These are phyloP conservation scores for Pterobdella sp. DNA, from an alignment of 2,888 invertebrate species.

Conservation along the genomic window DNA sequence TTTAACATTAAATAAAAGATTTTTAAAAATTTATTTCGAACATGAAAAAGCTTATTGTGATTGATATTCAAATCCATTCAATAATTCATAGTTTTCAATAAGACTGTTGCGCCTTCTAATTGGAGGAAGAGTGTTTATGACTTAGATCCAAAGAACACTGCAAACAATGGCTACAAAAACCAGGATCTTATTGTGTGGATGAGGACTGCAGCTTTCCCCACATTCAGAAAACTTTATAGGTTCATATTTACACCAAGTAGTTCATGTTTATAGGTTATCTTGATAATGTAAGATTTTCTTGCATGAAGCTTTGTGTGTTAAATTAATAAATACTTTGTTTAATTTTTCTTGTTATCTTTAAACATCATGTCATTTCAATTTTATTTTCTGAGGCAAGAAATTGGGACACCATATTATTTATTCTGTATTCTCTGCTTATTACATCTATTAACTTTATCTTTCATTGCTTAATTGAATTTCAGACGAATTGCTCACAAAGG, in stretches of 20 bases:
- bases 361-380: too few species aligned
- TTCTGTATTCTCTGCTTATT: too few species aligned
- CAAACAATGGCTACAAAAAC: conserved; percentile 90
- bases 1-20: neutral
- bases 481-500: conserved; percentile 57
- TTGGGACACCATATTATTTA: too few species aligned
- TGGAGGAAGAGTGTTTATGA: conserved; percentile 74
- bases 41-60: neutral
- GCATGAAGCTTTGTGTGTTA: too few species aligned
- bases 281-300: too few species aligned
- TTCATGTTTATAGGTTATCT: too few species aligned
- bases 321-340: too few species aligned
- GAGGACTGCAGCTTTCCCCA: conserved; percentile 93
- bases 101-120: conserved; percentile 65
- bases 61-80: neutral
- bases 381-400: too few species aligned
- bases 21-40: neutral
- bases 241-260: too few species aligned
- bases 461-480: too few species aligned
- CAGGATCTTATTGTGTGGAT: conserved; percentile 99
- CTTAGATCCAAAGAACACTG: conserved; percentile 59
- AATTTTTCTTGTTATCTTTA: too few species aligned
- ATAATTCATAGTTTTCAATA: conserved; percentile 35
- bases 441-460: too few species aligned
- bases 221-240: conserved; percentile 69